Evolutionary conservation across 2,888 invertebrate species (phyloP), one percentile per base, ranked within the genome.

Genomic region (Gastrophysa polygoni): DNA sequence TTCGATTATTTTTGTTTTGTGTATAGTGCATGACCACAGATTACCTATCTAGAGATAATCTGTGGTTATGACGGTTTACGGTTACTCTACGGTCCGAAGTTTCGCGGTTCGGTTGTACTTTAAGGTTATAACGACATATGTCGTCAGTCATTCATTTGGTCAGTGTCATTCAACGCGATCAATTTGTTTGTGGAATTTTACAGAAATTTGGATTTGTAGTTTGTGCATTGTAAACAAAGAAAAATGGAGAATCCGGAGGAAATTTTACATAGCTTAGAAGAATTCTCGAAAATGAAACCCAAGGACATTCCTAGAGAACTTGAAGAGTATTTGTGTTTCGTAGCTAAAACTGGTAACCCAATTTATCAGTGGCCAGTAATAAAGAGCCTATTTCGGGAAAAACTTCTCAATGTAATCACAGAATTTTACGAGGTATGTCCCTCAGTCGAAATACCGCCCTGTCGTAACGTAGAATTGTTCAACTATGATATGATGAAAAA

Each of bases 331-430:
- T 85, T 97, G 70, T 87, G 87, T 71, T 92, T 91, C 84, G 94
- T 97, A 71, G 96, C 96, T 4, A 92, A 92, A 82, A 96, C 95
- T 75, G 96, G 97, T 68, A 95, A 96, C 83, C 94, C 95, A 34
- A 89, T 96, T 68, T 96, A 94, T 80, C 94, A 95, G 77, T 97
- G 96, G 96, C 84, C 91, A 47, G 85, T 91, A 68, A 87, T 96
- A 52, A 95, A 95, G 82, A 89, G 90, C 78, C 87, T 97, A 72
- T 93, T 96, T 80, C 89, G 92, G 69, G 91, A 93, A 78, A 96
- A 96, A 81, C 84, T 96, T 44, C 85, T 93, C 43, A 88, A 87
- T 72, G 95, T 96, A 46, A 92, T 96, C 74, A 91, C 91, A 29
- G 92, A 95, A 72, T 95, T 96, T 77, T 90, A 92, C 76, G 92